Percentiles rank a stretch among this genome's conserved stretches.
Evolutionary conservation across 2,113 vertebrate species (phyloP).

Genomic region (Castor canadensis): DNA sequence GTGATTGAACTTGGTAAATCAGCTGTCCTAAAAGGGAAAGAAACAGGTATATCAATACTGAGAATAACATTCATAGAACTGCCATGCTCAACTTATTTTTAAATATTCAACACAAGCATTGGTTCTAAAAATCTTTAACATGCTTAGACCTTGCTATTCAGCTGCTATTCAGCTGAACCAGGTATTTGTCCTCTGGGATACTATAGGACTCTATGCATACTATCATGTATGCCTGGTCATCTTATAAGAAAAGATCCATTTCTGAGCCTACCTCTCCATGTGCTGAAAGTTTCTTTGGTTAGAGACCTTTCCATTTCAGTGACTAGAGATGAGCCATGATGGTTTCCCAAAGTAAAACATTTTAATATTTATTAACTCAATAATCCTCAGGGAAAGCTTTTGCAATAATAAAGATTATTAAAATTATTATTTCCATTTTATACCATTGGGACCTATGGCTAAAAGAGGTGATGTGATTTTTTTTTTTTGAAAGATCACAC

Average conservation of each 20-base stretch:
- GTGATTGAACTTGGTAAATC: conserved; percentile 86
- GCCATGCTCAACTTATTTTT: not conserved
- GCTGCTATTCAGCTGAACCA: not conserved
- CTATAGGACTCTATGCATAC: not conserved
- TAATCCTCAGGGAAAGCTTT: not conserved
- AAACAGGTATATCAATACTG: not conserved
- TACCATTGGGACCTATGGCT: not conserved
- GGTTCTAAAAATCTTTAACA: not conserved
- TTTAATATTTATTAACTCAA: not conserved
- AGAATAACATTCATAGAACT: not conserved
- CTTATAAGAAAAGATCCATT: not conserved
- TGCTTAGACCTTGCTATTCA: not conserved
- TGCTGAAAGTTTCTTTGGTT: not conserved
- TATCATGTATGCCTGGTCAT: not conserved
- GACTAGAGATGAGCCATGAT: not conserved
- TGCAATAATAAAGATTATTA: not conserved
- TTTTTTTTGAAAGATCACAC: not conserved
- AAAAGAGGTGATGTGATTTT: not conserved
- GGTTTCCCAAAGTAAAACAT: conserved; percentile 5
- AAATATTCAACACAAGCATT: not conserved
- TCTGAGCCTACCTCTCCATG: not conserved
- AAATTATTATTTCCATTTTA: conserved; percentile 42
- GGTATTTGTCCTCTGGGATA: not conserved
- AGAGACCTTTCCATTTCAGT: conserved; percentile 10
- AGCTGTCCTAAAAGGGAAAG: conserved; percentile 81